Base-by-base conservation (phyloP, 2,797 vertebrate species). In the Merluccius polli region DNA sequence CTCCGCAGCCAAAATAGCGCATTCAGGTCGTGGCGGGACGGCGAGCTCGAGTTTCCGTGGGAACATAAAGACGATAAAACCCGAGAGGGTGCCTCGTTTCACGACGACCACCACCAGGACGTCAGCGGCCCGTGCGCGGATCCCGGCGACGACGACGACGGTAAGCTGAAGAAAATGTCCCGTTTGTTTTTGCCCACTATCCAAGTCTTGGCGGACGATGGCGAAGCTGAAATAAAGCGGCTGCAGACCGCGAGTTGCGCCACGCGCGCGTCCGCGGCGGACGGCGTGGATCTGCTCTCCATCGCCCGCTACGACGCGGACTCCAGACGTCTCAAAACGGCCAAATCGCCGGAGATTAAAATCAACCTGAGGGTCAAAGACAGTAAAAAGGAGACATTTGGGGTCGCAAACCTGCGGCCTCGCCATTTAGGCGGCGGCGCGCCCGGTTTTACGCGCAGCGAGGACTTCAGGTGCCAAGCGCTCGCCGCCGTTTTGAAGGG, bases 1-100 rank as follows among this genome's bases (percentile, higher is more conserved):
- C 95, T 95, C 36, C 95, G 94, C 1, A 98, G 98, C 90, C 96
- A 97, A 91, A 96, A 98, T 93, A 99, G 97, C 79, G 97, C 98
- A 0, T 99, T 99, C 93, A 95, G 97, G 85, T 95, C 95, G 16
- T 98, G 98, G 98, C 95, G 93, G 89, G 96, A 97, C 86, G 92
- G 91, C 30, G 95, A 96, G 88, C 88, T 94, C 31, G 95, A 94
- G 86, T 91, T 93, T 89, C 96, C 90, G 84, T 92, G 87, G 87
- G 94, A 95, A 77, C 93, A 83, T 93, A 95, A 87, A 94, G 92
- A 81, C 82, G 73, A 82, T 84, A 79, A 75, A 92, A 90, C 77
- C 72, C 76, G 38, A 3, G 76, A 88, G 59, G 92, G 91, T 79
- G 93, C 83, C 87, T 82, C 86, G 82, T 88, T 88, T 48, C 87